phyloP scores from a whole-genome alignment of 2,888 invertebrate species.

The Nomada ruficornis region DNA sequence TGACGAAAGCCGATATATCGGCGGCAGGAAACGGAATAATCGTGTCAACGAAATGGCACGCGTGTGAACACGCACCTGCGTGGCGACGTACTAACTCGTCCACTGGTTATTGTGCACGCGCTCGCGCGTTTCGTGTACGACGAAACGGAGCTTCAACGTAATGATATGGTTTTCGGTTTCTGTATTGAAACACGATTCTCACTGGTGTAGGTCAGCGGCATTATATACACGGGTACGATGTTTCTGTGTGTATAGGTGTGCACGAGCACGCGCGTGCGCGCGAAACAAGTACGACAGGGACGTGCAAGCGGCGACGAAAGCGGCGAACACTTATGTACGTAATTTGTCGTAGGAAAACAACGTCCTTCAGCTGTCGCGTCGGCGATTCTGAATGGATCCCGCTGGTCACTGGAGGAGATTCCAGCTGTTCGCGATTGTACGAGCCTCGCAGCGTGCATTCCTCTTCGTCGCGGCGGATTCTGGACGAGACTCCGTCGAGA shows the following conservation, averaged over 20 bases:
- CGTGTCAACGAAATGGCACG: neutral
- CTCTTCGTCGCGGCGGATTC: neutral
- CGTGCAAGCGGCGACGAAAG: slow-evolving; percentile 9
- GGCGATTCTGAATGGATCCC: slow-evolving; percentile 61
- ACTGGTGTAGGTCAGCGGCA: slow-evolving; percentile 79
- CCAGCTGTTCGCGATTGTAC: slow-evolving; percentile 46
- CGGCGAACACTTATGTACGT: slow-evolving; percentile 22
- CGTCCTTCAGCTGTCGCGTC: slow-evolving; percentile 62
- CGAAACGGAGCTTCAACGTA: slow-evolving; percentile 78
- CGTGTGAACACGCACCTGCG: slow-evolving; percentile 43
- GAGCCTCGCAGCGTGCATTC: neutral
- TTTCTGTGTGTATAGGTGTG: slow-evolving; percentile 6
- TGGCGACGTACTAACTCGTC: neutral
- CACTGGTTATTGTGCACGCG: neutral
- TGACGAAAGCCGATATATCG: too few relatives aligned
- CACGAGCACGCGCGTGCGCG: neutral
- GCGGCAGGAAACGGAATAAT: neutral
- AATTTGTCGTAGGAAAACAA: slow-evolving; percentile 69
- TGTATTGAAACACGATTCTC: slow-evolving; percentile 83
- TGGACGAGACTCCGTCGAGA: neutral
- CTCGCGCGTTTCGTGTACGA: slow-evolving; percentile 51
- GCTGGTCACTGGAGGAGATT: slow-evolving; percentile 33
- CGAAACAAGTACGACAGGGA: neutral
- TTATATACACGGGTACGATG: slow-evolving; percentile 19
- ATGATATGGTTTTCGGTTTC: slow-evolving; percentile 84